Evolutionary conservation across 2,113 vertebrate genomes (phyloP).

Genomic region (Dissostichus mawsoni): DNA sequence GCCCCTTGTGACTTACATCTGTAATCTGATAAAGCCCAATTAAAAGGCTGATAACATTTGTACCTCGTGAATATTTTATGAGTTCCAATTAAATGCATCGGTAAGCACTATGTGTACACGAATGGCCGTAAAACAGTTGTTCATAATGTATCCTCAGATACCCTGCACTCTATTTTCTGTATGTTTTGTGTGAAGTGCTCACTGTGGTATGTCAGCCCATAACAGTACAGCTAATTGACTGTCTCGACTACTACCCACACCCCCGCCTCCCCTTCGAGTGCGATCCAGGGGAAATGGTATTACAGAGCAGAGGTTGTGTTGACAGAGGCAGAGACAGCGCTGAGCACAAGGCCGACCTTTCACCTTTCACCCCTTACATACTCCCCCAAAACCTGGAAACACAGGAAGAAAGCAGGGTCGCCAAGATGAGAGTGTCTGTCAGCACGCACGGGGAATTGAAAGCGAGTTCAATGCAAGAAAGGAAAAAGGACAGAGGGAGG

Average conservation of each 20-base stretch:
- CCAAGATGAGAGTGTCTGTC: slow-evolving; percentile 79
- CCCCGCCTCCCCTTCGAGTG: slow-evolving; percentile 10
- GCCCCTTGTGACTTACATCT: too few relatives aligned
- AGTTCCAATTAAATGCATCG: slow-evolving; percentile 28
- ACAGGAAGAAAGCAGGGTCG: slow-evolving; percentile 78
- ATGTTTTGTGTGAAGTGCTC: slow-evolving; percentile 16
- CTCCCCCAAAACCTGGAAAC: slow-evolving; percentile 63
- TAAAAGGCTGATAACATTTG: too few relatives aligned
- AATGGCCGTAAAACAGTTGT: slow-evolving; percentile 28
- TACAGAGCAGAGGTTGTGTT: slow-evolving; percentile 79
- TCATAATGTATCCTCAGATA: slow-evolving; percentile 25
- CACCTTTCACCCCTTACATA: slow-evolving; percentile 59
- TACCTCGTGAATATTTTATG: slow-evolving; percentile 1
- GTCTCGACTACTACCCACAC: slow-evolving; percentile 42
- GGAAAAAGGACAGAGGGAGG: neutral
- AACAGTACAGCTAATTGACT: slow-evolving; percentile 66
- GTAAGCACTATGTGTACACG: slow-evolving; percentile 10
- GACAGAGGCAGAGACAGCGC: slow-evolving; percentile 76
- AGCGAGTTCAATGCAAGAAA: slow-evolving; percentile 52
- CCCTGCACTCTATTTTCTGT: neutral
- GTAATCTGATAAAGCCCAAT: too few relatives aligned
- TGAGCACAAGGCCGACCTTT: slow-evolving; percentile 72
- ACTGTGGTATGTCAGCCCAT: slow-evolving; percentile 52
- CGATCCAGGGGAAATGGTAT: slow-evolving; percentile 66
- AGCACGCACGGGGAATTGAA: slow-evolving; percentile 71